Base-by-base conservation (phyloP, 2,888 invertebrate genomes). In the Tetanocera ferruginea region DNA sequence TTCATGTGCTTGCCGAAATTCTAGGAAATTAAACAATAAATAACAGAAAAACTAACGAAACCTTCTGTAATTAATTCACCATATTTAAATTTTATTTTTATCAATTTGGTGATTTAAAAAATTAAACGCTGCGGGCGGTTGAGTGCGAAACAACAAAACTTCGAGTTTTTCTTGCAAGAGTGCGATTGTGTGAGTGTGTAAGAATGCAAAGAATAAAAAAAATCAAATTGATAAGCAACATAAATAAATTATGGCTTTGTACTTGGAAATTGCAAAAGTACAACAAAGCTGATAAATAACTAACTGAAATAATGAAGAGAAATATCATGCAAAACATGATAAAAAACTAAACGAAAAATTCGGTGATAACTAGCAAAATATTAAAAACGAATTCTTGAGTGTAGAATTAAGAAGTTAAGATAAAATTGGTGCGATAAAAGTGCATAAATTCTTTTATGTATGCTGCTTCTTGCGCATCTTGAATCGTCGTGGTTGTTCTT, bases 201-300 rank as follows among this genome's bases (percentile, higher is more conserved):
- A n/a, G 25, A 72, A 19, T 19, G 55, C n/a, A 57, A 57, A 60
- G 37, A 19, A 57, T 23, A 51, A n/a, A 71, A 9, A 6, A 19
- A n/a, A 28, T 28, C 5, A 52, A 25, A 49, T 25, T 55, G 31
- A 55, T 71, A 37, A 37, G 34, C 14, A 71, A 52, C 19, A 55
- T 17, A 71, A 19, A 17, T 49, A 51, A 51, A 43, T 17, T 11
- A 43, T 43, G 51, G 11, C 17, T 51, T 55, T 71, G 25, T 19
- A 51, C 14, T 52, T 71, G 57, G 34, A 71, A 71, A 34, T 70
- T 28, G 71, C 55, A 71, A 55, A 71, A 52, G 28, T 71, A 28
- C 71, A 31, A 52, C 51, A 31, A 70, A 37, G 9, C 55, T 71
- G 34, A 71, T 71, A 70, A 70, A 69, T 14, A 69, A 52, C 9